phyloP scores from a whole-genome alignment of 1,140 invertebrate genomes.

The Drosophila nigrodunni region DNA sequence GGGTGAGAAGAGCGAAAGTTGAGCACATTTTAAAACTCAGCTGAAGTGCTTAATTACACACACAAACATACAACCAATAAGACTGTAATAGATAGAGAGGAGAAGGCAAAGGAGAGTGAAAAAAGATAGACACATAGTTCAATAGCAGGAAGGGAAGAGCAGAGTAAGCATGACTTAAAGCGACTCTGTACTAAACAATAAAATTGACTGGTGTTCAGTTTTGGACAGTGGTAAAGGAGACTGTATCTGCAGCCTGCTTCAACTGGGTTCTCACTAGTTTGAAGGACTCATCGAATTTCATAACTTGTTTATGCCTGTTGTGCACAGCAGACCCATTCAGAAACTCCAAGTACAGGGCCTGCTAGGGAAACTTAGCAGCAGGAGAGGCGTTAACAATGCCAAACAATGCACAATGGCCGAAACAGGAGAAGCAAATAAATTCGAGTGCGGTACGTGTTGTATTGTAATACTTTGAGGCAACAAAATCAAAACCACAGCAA shows the following conservation, averaged over 20 bases:
- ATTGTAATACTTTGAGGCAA: conserved; percentile 42
- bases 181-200: too few species aligned
- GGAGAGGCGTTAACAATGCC: conserved; percentile 19
- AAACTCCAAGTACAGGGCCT: too few species aligned
- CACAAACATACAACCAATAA: conserved; percentile 22
- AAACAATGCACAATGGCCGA: conserved; percentile 59
- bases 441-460: conserved; percentile 47
- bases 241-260: too few species aligned
- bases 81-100: conserved; percentile 3
- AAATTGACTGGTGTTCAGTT: too few species aligned
- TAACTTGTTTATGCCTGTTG: too few species aligned
- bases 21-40: conserved; percentile 77
- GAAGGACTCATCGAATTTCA: too few species aligned
- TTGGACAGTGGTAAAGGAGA: too few species aligned
- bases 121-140: conserved; percentile 24
- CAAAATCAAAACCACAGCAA: conserved; percentile 69
- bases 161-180: neutral
- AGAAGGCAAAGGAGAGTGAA: neutral
- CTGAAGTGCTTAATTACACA: conserved; percentile 79
- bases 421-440: conserved; percentile 49
- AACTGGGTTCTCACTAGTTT: too few species aligned
- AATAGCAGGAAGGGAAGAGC: too few species aligned
- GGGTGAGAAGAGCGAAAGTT: conserved; percentile 23
- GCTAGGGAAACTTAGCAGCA: too few species aligned
- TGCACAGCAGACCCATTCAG: too few species aligned